Conservation (phyloP, 2,888 invertebrate genomes). For the Lithophane ornitopus region DNA sequence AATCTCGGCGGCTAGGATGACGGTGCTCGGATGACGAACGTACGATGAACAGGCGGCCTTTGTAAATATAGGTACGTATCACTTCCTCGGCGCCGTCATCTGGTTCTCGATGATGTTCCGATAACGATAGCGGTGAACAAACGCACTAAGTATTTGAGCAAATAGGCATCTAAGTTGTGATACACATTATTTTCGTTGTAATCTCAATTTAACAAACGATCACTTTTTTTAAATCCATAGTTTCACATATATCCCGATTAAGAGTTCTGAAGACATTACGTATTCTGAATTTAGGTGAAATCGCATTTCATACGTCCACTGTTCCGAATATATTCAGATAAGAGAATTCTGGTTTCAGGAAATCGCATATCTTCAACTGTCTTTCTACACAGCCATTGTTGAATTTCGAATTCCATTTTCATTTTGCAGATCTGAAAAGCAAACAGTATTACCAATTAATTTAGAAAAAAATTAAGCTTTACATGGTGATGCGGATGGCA, state of each 20-base stretch:
- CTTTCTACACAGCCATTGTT: constrained; percentile 33
- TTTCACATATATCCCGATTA: constrained; percentile 13
- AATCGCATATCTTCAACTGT: constrained; percentile 55
- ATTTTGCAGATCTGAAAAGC: not conserved
- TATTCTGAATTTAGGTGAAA: constrained; percentile 43
- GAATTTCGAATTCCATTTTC: constrained; percentile 39
- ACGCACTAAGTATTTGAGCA: not conserved
- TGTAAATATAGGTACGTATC: no score
- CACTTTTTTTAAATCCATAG: not conserved
- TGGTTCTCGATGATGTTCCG: no score
- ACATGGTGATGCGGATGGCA: not conserved
- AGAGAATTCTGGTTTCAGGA: constrained; percentile 42
- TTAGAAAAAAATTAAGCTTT: constrained; percentile 6
- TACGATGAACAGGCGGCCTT: no score
- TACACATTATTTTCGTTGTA: not conserved
- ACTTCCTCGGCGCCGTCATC: no score
- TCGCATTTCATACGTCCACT: constrained; percentile 34
- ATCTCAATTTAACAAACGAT: not conserved
- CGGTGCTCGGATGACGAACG: no score
- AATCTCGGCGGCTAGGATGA: no score
- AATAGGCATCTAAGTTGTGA: not conserved
- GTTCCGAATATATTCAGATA: constrained; percentile 43
- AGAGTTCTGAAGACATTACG: constrained; percentile 27
- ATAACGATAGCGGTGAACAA: no score
- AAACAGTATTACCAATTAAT: constrained; percentile 8